Conservation (phyloP, 2,797 vertebrate species). For the Squalus acanthias region DNA sequence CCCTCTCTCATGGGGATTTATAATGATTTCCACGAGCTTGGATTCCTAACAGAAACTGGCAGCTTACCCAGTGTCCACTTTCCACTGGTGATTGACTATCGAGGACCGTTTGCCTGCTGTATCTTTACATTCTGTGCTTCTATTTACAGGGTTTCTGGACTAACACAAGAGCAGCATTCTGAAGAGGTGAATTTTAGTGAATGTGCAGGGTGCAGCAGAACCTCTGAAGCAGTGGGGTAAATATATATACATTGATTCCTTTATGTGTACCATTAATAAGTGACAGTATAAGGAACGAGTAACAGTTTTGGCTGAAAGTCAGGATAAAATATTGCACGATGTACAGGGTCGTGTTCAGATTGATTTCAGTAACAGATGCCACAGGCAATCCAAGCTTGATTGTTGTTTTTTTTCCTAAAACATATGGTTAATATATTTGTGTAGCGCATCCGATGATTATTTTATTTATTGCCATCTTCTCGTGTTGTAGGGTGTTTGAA, state of each 20-base stretch:
- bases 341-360: background rate
- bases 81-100: background rate
- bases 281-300: no score
- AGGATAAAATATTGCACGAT: no score
- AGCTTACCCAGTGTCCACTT: no score
- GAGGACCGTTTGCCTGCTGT: background rate
- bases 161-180: background rate
- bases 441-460: background rate
- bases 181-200: background rate
- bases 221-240: background rate
- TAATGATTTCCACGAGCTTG: background rate
- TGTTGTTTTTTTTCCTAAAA: background rate
- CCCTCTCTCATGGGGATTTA: background rate
- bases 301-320: background rate
- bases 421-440: background rate
- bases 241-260: background rate
- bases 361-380: background rate
- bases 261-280: background rate
- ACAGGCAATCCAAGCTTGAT: background rate
- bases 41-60: background rate
- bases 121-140: background rate
- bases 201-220: background rate
- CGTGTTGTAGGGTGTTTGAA: background rate
- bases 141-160: conserved; percentile 8
- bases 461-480: background rate